Evolutionary conservation across 1,140 invertebrate genomes (phyloP), one percentile per base, ranked within the genome.

Genomic region (Pygmarrhopalites habei): DNA sequence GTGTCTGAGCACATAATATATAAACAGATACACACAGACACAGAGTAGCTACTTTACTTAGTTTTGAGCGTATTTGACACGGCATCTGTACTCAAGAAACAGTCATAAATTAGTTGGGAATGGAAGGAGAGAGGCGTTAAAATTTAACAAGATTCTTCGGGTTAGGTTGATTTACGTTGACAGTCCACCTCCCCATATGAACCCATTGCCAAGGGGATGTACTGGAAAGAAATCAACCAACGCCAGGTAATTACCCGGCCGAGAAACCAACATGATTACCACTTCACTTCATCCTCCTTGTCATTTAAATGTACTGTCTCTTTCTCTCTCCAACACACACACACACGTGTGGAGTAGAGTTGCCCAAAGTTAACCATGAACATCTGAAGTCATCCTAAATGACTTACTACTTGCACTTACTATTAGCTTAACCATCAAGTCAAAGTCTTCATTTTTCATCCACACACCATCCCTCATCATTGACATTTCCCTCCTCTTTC

Each of bases 101-200:
- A 49, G 12, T 49, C 12, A 21, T 15, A 7, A 12, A 49, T 12
- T 15, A 19, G 14, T 19, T 21, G 23, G 12, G 23, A 49, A 49
- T 49, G 12, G 23, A 7, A 19, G 46, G 19, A 21, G 12, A 49
- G 23, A 21, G 46, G 46, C 46, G 46, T 49, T 49, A 49, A 49
- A 49, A 49, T 7, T 49, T 49, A 49, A 49, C 46, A 49, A 49
- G 46, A 49, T 49, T 49, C 46, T 49, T 49, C 46, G 46, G 46
- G 46, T 23, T 49, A 49, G 46, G 12, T 49, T 49, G 46, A 49
- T 49, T 49, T 49, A 49, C 46, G 46, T 5, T 49, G 46, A 49
- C 46, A 49, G 7, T 49, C 23, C 7, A 12, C 46, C 7, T n/a
- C 39, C n/a, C 46, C 46, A 12, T 19, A 15, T 23, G 23, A 15